A percentile compares a stretch with the other conserved stretches of the same genome.
phyloP scores from a whole-genome alignment of 2,113 vertebrate genomes.

The Thunnus thynnus region DNA sequence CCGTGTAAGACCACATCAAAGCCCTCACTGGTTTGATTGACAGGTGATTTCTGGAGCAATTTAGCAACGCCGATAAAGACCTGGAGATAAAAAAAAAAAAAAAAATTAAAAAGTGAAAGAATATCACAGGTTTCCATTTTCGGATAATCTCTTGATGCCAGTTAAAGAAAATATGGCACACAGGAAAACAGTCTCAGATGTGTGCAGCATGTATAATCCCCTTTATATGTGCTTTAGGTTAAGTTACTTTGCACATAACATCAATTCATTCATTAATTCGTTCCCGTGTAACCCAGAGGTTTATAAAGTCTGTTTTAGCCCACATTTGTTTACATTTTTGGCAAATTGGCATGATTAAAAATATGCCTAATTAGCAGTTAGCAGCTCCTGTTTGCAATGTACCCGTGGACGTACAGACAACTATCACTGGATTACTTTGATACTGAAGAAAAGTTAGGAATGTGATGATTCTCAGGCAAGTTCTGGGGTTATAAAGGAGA shows the following conservation, averaged over 20 bases:
- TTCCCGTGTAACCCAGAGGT: too few relatives aligned
- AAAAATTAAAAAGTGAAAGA: background rate
- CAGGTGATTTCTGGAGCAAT: background rate
- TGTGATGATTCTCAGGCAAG: too few relatives aligned
- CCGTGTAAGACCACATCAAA: background rate
- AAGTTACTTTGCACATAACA: background rate
- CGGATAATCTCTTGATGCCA: conserved; percentile 19
- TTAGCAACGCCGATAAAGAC: background rate
- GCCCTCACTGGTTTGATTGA: background rate
- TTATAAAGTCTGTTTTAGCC: too few relatives aligned
- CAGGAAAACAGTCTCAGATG: background rate
- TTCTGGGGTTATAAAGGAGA: too few relatives aligned
- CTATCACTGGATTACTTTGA: too few relatives aligned
- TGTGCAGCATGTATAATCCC: background rate
- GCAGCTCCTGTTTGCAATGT: too few relatives aligned
- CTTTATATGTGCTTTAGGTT: background rate
- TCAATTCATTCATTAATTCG: background rate
- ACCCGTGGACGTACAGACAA: too few relatives aligned
- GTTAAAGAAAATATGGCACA: background rate
- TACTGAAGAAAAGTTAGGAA: too few relatives aligned
- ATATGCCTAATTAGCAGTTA: too few relatives aligned
- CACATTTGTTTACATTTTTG: too few relatives aligned
- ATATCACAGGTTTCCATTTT: fast-evolving
- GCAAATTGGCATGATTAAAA: too few relatives aligned
- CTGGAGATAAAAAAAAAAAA: background rate